Percentiles rank a stretch among this genome's conserved stretches.
These are phyloP conservation scores for Xenopus laevis DNA, from an alignment of 2,113 vertebrate species.

Conservation along the genomic window DNA sequence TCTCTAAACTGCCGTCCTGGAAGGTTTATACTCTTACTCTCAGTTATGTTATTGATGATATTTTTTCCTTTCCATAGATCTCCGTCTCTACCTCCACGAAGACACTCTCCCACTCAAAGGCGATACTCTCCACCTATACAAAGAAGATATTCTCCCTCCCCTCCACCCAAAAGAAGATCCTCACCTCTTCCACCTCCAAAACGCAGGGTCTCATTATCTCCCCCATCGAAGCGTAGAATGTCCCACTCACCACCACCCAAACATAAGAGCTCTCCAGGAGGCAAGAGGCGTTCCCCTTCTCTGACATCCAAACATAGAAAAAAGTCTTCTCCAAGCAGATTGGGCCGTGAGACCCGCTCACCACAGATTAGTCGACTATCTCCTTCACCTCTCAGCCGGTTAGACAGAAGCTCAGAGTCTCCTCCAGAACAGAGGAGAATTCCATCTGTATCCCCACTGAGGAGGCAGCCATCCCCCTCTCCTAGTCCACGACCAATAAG, in stretches of 20 bases:
- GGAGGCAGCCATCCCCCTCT: slow-evolving; percentile 80
- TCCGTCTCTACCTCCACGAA: slow-evolving; percentile 83
- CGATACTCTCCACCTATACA: slow-evolving; percentile 92
- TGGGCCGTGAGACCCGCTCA: slow-evolving; percentile 76
- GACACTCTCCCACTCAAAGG: slow-evolving; percentile 83
- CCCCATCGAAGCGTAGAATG: slow-evolving; percentile 73
- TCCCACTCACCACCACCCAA: slow-evolving; percentile 83
- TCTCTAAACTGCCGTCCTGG: too few species aligned
- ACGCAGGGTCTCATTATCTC: slow-evolving; percentile 73
- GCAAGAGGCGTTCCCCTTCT: slow-evolving; percentile 80
- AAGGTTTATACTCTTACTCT: too few species aligned
- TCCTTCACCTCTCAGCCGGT: slow-evolving; percentile 74
- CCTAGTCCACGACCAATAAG: slow-evolving; percentile 86
- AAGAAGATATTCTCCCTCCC: slow-evolving; percentile 89
- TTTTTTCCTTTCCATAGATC: slow-evolving; percentile 63
- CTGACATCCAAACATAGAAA: slow-evolving; percentile 83
- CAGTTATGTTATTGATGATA: too few species aligned
- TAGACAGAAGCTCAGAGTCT: slow-evolving; percentile 71
- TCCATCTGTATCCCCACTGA: slow-evolving; percentile 70
- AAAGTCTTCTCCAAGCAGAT: slow-evolving; percentile 73
- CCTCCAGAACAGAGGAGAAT: slow-evolving; percentile 70
- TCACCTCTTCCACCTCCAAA: slow-evolving; percentile 71
- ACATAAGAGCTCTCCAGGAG: slow-evolving; percentile 71
- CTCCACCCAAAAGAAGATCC: slow-evolving; percentile 82
- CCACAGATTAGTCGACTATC: slow-evolving; percentile 75